Conservation (phyloP, 2,113 vertebrate genomes). For the Periophthalmodon schlosseri region DNA sequence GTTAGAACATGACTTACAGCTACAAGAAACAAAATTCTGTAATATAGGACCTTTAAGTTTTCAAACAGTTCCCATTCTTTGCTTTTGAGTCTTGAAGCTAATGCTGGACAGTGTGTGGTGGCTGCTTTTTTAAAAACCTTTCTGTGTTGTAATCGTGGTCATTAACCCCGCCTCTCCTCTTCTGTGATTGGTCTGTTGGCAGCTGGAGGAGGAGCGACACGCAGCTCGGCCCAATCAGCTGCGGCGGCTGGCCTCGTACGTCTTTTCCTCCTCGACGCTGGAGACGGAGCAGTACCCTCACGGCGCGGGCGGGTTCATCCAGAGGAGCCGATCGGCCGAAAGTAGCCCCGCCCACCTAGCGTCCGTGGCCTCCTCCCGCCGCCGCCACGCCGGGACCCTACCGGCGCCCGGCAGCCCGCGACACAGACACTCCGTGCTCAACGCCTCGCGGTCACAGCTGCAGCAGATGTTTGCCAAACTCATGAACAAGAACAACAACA, state of each 20-base stretch:
- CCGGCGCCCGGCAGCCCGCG: constrained; percentile 85
- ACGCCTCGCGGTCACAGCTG: constrained; percentile 91
- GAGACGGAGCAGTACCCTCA: constrained; percentile 98
- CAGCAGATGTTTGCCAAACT: constrained; percentile 97
- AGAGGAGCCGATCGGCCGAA: constrained; percentile 98
- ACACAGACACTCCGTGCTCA: constrained; percentile 92
- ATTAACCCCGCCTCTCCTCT: constrained; percentile 86
- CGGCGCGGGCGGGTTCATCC: constrained; percentile 86
- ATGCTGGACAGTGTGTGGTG: constrained; percentile 9
- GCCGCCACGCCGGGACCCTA: constrained; percentile 64
- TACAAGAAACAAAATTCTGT: background rate
- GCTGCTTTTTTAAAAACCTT: background rate
- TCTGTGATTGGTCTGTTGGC: constrained; percentile 98
- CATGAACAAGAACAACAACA: constrained; percentile 91
- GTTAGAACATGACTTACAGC: background rate
- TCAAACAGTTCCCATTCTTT: background rate
- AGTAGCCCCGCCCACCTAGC: constrained; percentile 92
- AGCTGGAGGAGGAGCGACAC: constrained; percentile 94
- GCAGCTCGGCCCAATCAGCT: constrained; percentile 95
- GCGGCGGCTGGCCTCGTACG: constrained; percentile 97
- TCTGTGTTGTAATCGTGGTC: constrained; percentile 16
- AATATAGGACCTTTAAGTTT: background rate
- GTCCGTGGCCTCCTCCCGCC: constrained; percentile 30
- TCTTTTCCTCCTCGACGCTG: constrained; percentile 98
- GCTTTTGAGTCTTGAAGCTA: background rate